Base-by-base conservation (phyloP, 2,888 invertebrate genomes). In the Andrena bucephala region DNA sequence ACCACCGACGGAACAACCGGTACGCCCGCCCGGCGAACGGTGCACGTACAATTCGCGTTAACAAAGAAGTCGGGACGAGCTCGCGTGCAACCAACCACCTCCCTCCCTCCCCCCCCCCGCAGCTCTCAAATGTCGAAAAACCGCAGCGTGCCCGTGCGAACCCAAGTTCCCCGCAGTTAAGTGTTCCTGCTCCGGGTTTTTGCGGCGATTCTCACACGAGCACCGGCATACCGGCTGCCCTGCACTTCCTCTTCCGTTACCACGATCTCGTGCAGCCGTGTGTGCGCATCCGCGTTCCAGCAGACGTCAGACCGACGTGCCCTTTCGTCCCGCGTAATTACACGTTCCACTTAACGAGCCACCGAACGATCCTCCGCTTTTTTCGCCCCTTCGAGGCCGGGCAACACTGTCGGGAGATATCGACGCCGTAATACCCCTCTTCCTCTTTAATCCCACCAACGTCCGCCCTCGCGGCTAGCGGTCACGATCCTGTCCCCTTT, bases 381-480 rank as follows among this genome's bases (percentile, higher is more conserved):
- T 52, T 62, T 67, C 42, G 48, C 50, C 50, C 50, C 29, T n/a
- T n/a, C 27, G 33, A 8, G 16, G 13, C 8, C 20, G 33, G n/a
- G 27, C n/a, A 42, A 63, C 62, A 6, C 69, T 42, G 20, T 54
- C 20, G 20, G 42, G 13, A 50, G 78, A 59, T 78, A 73, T 72
- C 72, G 72, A 78, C 24, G 52, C 3, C n/a, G 20, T 54, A 20
- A 29, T 57, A 16, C 13, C 27, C 20, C 27, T n/a, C 4, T 62
- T 8, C 59, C 42, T 24, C 27, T 62, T 54, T 29, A 67, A 69
- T 60, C 54, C 13, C 33, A 48, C 2, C 6, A 65, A 65, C 67
- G 52, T 72, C 48, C 76, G 76, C 57, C 69, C 60, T 42, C 67
- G 36, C 71, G 60, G 60, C 33, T 66, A 33, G 13, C 10, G 31